phyloP scores from a whole-genome alignment of 2,797 vertebrate genomes.

The Scolopax rusticola region DNA sequence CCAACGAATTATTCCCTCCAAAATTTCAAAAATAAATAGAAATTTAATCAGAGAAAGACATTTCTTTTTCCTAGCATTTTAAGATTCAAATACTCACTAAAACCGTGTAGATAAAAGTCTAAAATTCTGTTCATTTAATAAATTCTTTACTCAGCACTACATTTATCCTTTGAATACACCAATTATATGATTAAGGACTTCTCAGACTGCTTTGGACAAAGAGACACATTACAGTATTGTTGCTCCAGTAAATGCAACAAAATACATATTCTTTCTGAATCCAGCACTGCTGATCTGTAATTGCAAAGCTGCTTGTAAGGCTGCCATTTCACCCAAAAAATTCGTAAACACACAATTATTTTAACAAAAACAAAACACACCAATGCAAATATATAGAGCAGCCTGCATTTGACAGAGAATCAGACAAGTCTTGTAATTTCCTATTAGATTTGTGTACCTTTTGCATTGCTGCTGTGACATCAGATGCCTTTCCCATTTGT shows the following conservation, averaged over 20 bases:
- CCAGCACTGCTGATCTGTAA: not conserved
- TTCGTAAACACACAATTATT: not conserved
- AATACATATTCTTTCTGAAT: slow-evolving; percentile 11
- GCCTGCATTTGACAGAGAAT: not conserved
- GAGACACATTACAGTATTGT: slow-evolving; percentile 10
- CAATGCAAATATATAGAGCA: not conserved
- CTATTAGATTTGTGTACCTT: not conserved
- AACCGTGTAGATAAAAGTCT: not conserved
- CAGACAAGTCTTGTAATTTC: not conserved
- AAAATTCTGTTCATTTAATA: not conserved
- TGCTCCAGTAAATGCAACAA: slow-evolving; percentile 40
- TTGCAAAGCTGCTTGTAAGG: slow-evolving; percentile 24
- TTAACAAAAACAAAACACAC: not conserved
- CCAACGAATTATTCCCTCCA: not conserved
- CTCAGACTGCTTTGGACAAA: slow-evolving; percentile 32
- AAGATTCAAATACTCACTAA: not conserved
- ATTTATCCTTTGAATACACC: slow-evolving; percentile 17
- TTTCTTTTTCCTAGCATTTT: not conserved
- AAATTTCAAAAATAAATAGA: not conserved
- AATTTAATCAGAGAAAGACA: not conserved
- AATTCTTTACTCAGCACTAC: not conserved
- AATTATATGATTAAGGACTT: slow-evolving; percentile 38
- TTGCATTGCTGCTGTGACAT: not conserved
- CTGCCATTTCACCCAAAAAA: not conserved
- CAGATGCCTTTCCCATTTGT: not conserved